These are phyloP conservation scores for Actenoides hombroni DNA, from an alignment of 2,113 vertebrate genomes.

Conservation along the genomic window DNA sequence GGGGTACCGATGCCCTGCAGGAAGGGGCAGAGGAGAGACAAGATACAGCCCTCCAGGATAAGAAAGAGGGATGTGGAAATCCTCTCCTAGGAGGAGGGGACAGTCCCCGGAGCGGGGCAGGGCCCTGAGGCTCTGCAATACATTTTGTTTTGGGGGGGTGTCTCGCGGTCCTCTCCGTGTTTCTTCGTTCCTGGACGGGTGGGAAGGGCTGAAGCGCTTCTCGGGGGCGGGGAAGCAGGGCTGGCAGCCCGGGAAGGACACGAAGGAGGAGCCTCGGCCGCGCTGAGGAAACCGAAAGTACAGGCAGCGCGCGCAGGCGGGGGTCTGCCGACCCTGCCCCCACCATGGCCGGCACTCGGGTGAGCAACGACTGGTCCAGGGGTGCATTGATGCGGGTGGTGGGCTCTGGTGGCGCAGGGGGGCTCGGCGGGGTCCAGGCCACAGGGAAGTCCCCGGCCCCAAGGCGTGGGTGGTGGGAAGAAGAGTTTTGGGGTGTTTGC, in stretches of 20 bases:
- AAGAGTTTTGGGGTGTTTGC: background rate
- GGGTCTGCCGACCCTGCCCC: rapidly evolving
- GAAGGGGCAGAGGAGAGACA: background rate
- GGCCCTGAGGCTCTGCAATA: no score
- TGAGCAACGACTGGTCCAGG: background rate
- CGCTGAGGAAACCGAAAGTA: background rate
- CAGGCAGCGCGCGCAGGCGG: background rate
- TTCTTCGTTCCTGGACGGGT: no score
- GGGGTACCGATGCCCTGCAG: background rate
- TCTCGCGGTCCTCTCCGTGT: background rate
- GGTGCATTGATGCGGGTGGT: no score
- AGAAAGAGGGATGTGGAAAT: background rate
- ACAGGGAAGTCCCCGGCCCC: background rate
- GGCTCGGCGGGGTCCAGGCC: background rate
- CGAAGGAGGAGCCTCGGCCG: background rate
- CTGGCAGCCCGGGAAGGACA: background rate
- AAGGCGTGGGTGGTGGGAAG: background rate
- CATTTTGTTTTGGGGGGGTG: no score
- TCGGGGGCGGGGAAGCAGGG: background rate
- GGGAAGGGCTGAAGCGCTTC: no score
- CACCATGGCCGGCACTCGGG: background rate
- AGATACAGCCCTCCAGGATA: background rate
- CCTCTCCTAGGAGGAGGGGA: background rate
- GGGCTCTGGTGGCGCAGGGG: background rate
- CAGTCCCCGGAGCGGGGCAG: background rate